These are phyloP conservation scores for Noctilio leporinus DNA, from an alignment of 2,113 vertebrate species.

Conservation along the genomic window DNA sequence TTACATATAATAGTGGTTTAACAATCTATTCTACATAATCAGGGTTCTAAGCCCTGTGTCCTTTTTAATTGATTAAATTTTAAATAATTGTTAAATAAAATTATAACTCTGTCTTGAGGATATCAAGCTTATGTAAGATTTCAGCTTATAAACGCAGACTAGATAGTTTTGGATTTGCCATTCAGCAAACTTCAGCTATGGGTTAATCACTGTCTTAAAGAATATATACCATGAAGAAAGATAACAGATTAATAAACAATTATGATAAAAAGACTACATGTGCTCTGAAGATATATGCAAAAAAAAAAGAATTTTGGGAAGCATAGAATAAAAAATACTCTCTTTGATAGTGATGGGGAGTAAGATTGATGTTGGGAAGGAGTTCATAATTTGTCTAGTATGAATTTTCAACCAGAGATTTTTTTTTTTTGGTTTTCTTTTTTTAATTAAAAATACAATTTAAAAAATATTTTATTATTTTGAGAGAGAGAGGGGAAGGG, in stretches of 20 bases:
- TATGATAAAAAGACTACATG: not conserved
- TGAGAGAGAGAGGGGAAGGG: no score
- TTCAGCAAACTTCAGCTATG: not conserved
- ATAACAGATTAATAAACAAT: not conserved
- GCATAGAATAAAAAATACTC: not conserved
- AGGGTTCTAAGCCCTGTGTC: not conserved
- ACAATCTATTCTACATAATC: not conserved
- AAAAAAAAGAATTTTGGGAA: not conserved
- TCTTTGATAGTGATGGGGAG: not conserved
- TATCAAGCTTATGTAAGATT: not conserved
- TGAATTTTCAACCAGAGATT: not conserved
- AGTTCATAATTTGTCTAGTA: not conserved
- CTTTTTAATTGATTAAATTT: not conserved
- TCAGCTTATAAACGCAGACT: not conserved
- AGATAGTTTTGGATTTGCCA: not conserved
- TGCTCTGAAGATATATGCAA: not conserved
- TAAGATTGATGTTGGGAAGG: not conserved
- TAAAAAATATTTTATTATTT: no score
- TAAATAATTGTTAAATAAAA: not conserved
- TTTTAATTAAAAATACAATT: no score
- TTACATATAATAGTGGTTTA: not conserved
- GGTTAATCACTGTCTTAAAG: not conserved
- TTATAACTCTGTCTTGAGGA: not conserved
- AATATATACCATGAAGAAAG: not conserved
- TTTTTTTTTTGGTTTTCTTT: no score